Conservation (phyloP, 2,797 vertebrate genomes). For the Sandelia bainsii region DNA sequence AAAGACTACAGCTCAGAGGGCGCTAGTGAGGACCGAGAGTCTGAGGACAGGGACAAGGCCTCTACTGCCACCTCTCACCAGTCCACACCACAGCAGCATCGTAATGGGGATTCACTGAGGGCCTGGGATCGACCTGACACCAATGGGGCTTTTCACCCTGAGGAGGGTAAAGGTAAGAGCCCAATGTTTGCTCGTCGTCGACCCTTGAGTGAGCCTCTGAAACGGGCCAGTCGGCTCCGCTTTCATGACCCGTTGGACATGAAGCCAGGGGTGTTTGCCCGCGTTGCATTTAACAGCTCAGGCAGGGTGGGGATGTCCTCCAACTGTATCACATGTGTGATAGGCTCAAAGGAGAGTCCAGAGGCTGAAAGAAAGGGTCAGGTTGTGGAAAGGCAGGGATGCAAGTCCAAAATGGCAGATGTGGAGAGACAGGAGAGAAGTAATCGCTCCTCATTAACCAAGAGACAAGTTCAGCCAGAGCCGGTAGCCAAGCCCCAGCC, state of each 20-base stretch:
- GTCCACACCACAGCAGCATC: conserved; percentile 61
- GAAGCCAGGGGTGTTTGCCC: conserved; percentile 86
- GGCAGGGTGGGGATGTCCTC: conserved; percentile 91
- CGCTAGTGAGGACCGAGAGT: conserved; percentile 86
- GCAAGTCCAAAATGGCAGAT: conserved; percentile 23
- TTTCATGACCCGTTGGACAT: conserved; percentile 78
- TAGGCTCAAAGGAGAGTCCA: conserved; percentile 88
- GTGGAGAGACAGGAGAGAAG: conserved; percentile 41
- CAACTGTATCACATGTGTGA: conserved; percentile 93
- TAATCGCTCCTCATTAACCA: conserved; percentile 33
- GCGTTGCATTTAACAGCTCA: conserved; percentile 87
- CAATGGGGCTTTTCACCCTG: conserved; percentile 82
- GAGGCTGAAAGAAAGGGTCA: conserved; percentile 84
- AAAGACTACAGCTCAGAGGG: conserved; percentile 91
- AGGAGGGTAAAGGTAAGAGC: conserved; percentile 94
- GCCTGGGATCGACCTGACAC: conserved; percentile 80
- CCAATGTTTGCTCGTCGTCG: conserved; percentile 63
- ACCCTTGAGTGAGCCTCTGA: conserved; percentile 87
- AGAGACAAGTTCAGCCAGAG: conserved; percentile 53
- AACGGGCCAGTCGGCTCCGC: conserved; percentile 81
- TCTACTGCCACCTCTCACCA: conserved; percentile 67
- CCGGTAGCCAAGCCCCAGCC: conserved; percentile 24
- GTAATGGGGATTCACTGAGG: conserved; percentile 61
- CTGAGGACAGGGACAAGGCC: conserved; percentile 78
- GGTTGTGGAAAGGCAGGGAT: conserved; percentile 40